Base-by-base conservation (phyloP, 2,113 vertebrate genomes). In the Sinocyclocheilus maitianheensis region DNA sequence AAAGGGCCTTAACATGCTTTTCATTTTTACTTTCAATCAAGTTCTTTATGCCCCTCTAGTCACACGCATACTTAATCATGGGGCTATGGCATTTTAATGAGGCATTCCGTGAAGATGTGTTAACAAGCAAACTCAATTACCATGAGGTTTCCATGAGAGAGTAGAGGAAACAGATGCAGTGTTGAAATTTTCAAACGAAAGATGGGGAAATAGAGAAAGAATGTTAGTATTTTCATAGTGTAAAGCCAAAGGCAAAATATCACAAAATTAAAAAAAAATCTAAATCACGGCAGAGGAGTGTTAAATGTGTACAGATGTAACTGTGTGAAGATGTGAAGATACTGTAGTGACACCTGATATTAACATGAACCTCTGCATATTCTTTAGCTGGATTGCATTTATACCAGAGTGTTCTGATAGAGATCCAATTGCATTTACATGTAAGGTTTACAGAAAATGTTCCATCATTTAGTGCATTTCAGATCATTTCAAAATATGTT, bases 61-160 rank as follows among this genome's bases (percentile, higher is more conserved):
- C 87, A 87, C 86, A 87, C 85, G 85, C 90, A 91, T 89, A 91
- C 86, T 89, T 87, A 75, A 89, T 91, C 86, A 90, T 85, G 60
- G 46, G 72, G 30, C 72, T 51, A 85, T 84, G 75, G 83, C 51
- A 30, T 88, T 89, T 89, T 90, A 92, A 91, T 90, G 81, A 84
- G 69, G 13, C 22, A 46, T 69, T 84, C 85, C 85, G 83, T 86
- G 22, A 87, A 77, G 81, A 30, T 55, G 11, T 40, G 88, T 88
- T 89, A 86, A 89, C 88, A 89, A 81, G 83, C 83, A 86, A 89
- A 89, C 90, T 89, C 67, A 88, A 89, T 90, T 85, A 88, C 65
- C 78, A 20, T n/a, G 58, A 37, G 14, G 78, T 55, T 82, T 63
- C 51, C 34, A 40, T 74, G 65, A 80, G 55, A 6, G 40, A 75